A percentile compares a stretch with the other conserved stretches of the same genome.
phyloP scores from a whole-genome alignment of 2,888 invertebrate genomes.

The Drosophila cognata region DNA sequence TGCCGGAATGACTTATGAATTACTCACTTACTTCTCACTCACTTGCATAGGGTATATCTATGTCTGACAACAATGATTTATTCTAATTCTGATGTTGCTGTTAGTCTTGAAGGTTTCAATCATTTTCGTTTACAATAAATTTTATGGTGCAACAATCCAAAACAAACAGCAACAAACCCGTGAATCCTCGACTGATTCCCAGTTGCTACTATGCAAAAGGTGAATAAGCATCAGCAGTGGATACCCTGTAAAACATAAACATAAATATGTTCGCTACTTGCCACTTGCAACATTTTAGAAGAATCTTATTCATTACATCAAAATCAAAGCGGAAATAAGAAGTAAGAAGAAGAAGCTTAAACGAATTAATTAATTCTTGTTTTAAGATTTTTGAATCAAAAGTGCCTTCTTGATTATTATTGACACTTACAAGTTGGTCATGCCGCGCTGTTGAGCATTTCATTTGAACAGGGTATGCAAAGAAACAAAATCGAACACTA shows the following conservation, averaged over 20 bases:
- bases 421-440: background rate
- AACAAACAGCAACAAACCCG: background rate
- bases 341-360: background rate
- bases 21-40: background rate
- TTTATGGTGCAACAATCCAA: too few relatives aligned
- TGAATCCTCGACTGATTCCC: background rate
- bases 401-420: background rate
- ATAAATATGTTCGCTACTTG: background rate
- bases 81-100: background rate
- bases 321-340: background rate
- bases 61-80: background rate
- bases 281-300: background rate
- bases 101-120: background rate
- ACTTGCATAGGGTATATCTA: background rate
- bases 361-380: background rate
- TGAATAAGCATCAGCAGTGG: background rate
- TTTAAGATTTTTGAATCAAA: background rate
- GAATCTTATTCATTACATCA: background rate
- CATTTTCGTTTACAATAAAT: background rate
- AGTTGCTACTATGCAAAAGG: background rate
- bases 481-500: conserved; percentile 29
- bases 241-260: background rate
- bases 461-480: conserved; percentile 5
- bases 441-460: background rate
- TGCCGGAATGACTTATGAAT: background rate